phyloP scores from a whole-genome alignment of 2,113 vertebrate species.

The Marmota flaviventris region DNA sequence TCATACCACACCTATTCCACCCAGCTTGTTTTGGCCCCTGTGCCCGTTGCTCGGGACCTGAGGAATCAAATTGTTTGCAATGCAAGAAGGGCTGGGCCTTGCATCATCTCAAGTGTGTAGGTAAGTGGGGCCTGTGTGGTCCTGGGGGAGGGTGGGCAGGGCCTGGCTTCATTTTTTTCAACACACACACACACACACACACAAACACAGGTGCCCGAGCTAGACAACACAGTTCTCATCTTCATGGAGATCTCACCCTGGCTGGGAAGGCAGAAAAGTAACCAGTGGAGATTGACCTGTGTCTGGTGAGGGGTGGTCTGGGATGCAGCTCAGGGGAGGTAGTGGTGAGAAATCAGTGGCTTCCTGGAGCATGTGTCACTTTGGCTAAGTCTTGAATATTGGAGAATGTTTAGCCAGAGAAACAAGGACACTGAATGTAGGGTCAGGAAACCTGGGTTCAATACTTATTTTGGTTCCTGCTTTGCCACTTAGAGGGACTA shows the following conservation, averaged over 20 bases:
- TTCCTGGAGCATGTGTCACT: slow-evolving; percentile 10
- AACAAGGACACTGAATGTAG: neutral
- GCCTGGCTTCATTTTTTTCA: neutral
- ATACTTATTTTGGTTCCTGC: neutral
- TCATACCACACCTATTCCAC: neutral
- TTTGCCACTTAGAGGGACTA: neutral
- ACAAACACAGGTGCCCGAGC: neutral
- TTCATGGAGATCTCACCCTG: neutral
- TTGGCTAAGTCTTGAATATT: neutral
- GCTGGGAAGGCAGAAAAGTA: neutral
- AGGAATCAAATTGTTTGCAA: slow-evolving; percentile 94
- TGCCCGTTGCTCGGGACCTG: slow-evolving; percentile 93
- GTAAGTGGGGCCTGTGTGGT: slow-evolving; percentile 87
- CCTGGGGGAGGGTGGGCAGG: neutral
- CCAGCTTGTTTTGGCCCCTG: slow-evolving; percentile 95
- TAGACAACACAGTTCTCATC: neutral
- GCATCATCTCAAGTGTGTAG: slow-evolving; percentile 96
- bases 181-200: too few relatives aligned
- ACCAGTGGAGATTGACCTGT: neutral
- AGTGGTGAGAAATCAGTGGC: neutral
- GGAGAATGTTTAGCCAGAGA: neutral
- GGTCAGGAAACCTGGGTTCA: neutral
- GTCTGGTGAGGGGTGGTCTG: neutral
- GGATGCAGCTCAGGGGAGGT: neutral
- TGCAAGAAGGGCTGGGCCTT: slow-evolving; percentile 97